phyloP scores from a whole-genome alignment of 2,113 vertebrate genomes.

The Cichladusa arquata region DNA sequence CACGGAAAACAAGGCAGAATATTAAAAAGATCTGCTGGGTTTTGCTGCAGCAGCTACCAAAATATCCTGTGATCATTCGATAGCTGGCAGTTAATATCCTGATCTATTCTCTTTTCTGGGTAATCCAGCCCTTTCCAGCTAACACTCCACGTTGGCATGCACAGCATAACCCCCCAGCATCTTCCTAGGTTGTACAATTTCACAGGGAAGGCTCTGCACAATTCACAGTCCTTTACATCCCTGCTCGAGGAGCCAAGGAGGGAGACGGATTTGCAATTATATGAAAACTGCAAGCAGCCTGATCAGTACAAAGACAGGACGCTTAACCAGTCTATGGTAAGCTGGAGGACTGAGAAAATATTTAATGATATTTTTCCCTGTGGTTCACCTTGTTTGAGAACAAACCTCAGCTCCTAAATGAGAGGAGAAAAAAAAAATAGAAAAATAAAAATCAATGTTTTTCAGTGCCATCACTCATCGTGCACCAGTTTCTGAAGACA shows the following conservation, averaged over 20 bases:
- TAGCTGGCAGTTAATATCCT: constrained; percentile 61
- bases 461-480: background rate
- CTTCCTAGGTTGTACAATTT: background rate
- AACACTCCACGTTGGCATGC: background rate
- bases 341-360: background rate
- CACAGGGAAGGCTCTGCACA: background rate
- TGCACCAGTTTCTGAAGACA: background rate
- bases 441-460: background rate
- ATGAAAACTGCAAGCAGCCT: background rate
- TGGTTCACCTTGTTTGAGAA: constrained; percentile 16
- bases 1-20: background rate
- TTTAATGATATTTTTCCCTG: constrained; percentile 18
- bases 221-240: constrained; percentile 14
- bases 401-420: background rate
- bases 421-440: background rate
- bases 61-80: constrained; percentile 54
- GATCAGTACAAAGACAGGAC: background rate
- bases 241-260: background rate
- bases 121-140: constrained; percentile 16
- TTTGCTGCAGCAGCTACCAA: constrained; percentile 30
- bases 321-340: background rate
- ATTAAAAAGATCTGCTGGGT: constrained; percentile 34
- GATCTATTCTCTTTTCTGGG: constrained; percentile 31
- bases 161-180: background rate
- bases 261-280: constrained; percentile 22